These are phyloP conservation scores for Romanogobio albipinnatus DNA, from an alignment of 2,113 vertebrate genomes.

Conservation along the genomic window DNA sequence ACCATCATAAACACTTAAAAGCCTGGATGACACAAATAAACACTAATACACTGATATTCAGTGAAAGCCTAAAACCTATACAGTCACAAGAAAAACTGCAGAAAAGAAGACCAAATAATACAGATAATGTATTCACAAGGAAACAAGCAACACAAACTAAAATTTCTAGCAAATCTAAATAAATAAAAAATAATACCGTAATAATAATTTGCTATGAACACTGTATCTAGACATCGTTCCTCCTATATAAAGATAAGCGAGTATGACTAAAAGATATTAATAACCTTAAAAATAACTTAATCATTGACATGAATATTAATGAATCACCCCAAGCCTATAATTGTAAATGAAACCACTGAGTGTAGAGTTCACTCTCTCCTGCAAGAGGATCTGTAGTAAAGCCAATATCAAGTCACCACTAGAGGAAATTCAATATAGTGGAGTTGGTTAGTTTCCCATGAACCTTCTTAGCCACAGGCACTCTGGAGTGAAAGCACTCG, in stretches of 20 bases:
- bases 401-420: constrained; percentile 28
- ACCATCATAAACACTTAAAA: neutral
- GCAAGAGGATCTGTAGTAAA: neutral
- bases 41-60: neutral
- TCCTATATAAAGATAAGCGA: neutral
- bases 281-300: neutral
- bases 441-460: constrained; percentile 22
- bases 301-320: neutral
- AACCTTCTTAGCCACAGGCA: constrained; percentile 45
- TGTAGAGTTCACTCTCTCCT: constrained; percentile 13
- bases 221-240: neutral
- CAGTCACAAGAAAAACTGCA: neutral
- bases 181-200: too few relatives aligned
- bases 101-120: neutral
- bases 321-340: neutral
- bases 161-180: neutral
- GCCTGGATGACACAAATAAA: neutral
- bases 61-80: constrained; percentile 17
- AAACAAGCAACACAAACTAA: neutral
- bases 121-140: neutral
- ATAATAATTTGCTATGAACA: neutral
- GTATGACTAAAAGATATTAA: constrained; percentile 8
- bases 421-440: constrained; percentile 43
- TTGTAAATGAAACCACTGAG: neutral
- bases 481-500: constrained; percentile 7